Conservation (phyloP, 2,797 vertebrate species). For the Oreonectes daqikongensis region DNA sequence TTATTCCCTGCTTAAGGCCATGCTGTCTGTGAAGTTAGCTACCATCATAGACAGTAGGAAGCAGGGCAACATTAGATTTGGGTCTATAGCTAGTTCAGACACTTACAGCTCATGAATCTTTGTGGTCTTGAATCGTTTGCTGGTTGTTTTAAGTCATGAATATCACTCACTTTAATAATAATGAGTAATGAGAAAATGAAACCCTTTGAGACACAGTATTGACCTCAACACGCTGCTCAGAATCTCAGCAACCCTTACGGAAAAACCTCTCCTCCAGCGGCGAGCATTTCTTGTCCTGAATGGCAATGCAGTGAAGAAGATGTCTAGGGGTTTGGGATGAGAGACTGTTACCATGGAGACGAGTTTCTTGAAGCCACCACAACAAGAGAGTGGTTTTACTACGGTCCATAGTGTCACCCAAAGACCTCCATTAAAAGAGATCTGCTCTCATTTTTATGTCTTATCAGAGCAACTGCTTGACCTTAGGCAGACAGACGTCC, state of each 20-base stretch:
- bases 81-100: neutral
- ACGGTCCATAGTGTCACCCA: neutral
- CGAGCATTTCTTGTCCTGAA: slow-evolving; percentile 27
- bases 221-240: neutral
- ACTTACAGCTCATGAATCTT: neutral
- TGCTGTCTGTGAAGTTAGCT: too few relatives aligned
- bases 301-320: neutral
- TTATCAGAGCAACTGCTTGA: neutral
- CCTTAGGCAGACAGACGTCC: neutral
- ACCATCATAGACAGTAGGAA: too few relatives aligned
- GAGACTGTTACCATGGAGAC: slow-evolving; percentile 31
- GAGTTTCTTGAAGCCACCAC: neutral
- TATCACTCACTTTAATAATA: slow-evolving; percentile 61
- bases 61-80: too few relatives aligned
- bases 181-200: slow-evolving; percentile 71
- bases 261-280: slow-evolving; percentile 2
- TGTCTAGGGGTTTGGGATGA: slow-evolving; percentile 14
- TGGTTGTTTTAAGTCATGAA: slow-evolving; percentile 8
- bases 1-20: too few relatives aligned
- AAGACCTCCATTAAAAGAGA: neutral
- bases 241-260: neutral
- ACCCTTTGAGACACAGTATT: slow-evolving; percentile 56
- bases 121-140: slow-evolving; percentile 27
- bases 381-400: slow-evolving; percentile 1
- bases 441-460: neutral